These are phyloP conservation scores for Margaritifera margaritifera DNA, from an alignment of 2,888 invertebrate species.

Conservation along the genomic window DNA sequence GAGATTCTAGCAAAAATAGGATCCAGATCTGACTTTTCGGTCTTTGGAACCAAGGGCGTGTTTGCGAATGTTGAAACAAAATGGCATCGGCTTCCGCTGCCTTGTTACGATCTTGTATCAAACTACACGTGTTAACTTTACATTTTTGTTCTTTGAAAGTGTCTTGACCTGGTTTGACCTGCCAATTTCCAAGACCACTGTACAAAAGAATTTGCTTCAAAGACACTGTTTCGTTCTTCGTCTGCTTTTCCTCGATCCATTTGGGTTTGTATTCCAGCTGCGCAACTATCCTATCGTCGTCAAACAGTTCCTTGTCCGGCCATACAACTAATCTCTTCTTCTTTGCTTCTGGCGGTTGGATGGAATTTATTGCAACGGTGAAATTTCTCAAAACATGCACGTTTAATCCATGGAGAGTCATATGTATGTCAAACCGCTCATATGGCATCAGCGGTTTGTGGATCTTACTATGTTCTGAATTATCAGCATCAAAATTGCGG, in stretches of 20 bases:
- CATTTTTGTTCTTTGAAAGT: constrained; percentile 84
- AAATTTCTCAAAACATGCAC: background rate
- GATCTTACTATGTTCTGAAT: constrained; percentile 14
- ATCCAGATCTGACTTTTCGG: constrained; percentile 82
- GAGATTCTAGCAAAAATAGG: constrained; percentile 94
- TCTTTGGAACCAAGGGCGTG: constrained; percentile 60
- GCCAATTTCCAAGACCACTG: constrained; percentile 55
- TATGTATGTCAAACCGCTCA: background rate
- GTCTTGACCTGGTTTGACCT: constrained; percentile 75
- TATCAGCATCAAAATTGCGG: constrained; percentile 17
- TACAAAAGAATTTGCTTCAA: constrained; percentile 60
- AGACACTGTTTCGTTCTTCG: constrained; percentile 22
- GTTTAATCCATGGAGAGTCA: background rate
- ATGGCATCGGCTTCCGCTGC: constrained; percentile 88
- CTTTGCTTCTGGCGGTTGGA: too few relatives aligned
- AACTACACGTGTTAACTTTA: constrained; percentile 89
- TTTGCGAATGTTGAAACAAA: constrained; percentile 77
- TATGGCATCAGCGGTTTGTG: constrained; percentile 13
- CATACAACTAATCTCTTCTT: constrained; percentile 14
- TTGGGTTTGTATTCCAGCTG: constrained; percentile 60
- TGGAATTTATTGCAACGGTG: background rate
- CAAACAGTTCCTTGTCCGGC: constrained; percentile 35
- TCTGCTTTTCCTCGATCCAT: constrained; percentile 21
- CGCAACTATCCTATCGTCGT: constrained; percentile 64
- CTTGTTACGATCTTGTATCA: constrained; percentile 84